Percentiles rank a stretch among this genome's conserved stretches.
These are phyloP conservation scores for Onychostruthus taczanowskii DNA, from an alignment of 2,113 vertebrate genomes.

Conservation along the genomic window DNA sequence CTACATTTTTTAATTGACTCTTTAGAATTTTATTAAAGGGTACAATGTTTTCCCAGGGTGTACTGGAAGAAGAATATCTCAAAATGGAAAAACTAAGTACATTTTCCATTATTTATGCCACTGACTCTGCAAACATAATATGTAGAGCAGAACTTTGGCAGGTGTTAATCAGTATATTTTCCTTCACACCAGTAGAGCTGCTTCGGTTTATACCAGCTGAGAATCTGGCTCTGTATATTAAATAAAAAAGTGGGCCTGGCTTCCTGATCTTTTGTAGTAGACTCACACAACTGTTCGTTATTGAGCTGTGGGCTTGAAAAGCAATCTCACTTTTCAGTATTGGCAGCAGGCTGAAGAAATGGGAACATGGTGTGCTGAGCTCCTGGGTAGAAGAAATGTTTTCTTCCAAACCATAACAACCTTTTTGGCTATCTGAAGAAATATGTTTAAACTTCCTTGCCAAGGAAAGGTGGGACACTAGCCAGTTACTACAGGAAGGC, in stretches of 20 bases:
- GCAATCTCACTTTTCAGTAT: constrained; percentile 26
- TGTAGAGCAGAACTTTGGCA: constrained; percentile 52
- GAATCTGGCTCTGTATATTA: constrained; percentile 19
- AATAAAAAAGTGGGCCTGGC: constrained; percentile 19
- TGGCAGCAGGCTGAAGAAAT: constrained; percentile 45
- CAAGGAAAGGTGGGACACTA: constrained; percentile 24
- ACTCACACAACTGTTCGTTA: constrained; percentile 8
- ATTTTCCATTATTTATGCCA: constrained; percentile 50
- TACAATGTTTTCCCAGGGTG: not conserved
- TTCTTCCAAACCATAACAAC: constrained; percentile 54
- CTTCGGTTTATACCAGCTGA: constrained; percentile 46
- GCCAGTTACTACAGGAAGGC: constrained; percentile 53
- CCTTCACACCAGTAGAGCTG: constrained; percentile 2
- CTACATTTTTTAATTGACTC: not conserved
- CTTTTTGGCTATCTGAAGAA: constrained; percentile 51
- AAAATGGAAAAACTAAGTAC: constrained; percentile 34
- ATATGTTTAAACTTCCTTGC: constrained; percentile 50
- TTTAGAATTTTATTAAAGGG: constrained; percentile 1
- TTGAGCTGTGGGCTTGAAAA: constrained; percentile 45
- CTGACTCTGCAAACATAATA: constrained; percentile 43
- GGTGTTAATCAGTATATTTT: constrained; percentile 58
- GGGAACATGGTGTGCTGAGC: constrained; percentile 58
- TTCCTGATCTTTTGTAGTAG: constrained; percentile 55
- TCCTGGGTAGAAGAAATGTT: constrained; percentile 54
- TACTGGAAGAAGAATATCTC: not conserved